A percentile compares a stretch with the other conserved stretches of the same genome.
phyloP scores from a whole-genome alignment of 1,140 invertebrate genomes.

The Drosophila micromelanica region DNA sequence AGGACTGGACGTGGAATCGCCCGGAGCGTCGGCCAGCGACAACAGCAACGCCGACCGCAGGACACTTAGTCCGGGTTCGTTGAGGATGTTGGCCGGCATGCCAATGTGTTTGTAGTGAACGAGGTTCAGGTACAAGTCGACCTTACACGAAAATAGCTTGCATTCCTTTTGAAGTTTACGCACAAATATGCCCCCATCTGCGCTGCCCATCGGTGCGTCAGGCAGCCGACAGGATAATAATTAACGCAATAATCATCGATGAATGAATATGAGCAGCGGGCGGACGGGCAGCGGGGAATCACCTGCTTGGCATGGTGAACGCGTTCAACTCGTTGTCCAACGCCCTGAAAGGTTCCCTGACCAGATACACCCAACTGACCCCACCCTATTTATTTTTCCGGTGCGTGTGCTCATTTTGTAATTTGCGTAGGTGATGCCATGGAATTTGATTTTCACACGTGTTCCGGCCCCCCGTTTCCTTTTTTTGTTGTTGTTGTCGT shows the following conservation, averaged over 20 bases:
- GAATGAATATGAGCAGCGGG: constrained; percentile 49
- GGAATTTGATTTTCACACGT: constrained; percentile 84
- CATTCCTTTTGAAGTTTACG: constrained; percentile 84
- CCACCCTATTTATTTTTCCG: constrained; percentile 5
- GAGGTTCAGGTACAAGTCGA: constrained; percentile 37
- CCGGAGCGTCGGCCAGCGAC: constrained; percentile 7
- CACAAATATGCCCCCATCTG: constrained; percentile 69
- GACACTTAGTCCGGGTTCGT: constrained; percentile 49
- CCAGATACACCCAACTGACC: constrained; percentile 11
- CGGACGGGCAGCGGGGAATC: constrained; percentile 22
- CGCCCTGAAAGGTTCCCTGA: constrained; percentile 14
- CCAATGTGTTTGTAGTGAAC: constrained; percentile 20
- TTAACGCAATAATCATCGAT: constrained; percentile 84
- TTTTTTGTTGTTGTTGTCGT: constrained; percentile 57
- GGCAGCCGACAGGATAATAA: constrained; percentile 69
- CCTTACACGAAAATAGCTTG: constrained; percentile 75
- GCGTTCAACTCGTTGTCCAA: constrained; percentile 61
- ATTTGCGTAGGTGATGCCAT: constrained; percentile 82
- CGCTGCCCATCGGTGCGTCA: constrained; percentile 4
- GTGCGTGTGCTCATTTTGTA: constrained; percentile 79
- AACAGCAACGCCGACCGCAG: constrained; percentile 25
- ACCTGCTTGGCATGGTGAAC: constrained; percentile 73
- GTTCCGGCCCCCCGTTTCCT: constrained; percentile 29
- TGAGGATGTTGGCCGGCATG: constrained; percentile 31
- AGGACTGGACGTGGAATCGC: constrained; percentile 10